These are phyloP conservation scores for Tympanoctomys barrerae DNA, from an alignment of 2,797 vertebrate genomes.

Conservation along the genomic window DNA sequence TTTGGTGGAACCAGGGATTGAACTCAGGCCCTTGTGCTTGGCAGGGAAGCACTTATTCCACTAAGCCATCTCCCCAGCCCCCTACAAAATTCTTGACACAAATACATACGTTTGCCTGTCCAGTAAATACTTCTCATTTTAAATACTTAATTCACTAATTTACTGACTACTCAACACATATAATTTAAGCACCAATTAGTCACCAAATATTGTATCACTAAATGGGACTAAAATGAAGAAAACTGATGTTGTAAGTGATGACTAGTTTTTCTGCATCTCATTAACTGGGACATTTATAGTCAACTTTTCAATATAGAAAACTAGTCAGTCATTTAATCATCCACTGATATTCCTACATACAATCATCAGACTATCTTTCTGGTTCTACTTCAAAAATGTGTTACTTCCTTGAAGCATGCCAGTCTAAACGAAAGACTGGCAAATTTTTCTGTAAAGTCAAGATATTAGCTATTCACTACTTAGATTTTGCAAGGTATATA, in stretches of 20 bases:
- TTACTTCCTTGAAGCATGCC: neutral
- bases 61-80: too few relatives aligned
- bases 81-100: neutral
- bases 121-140: slow-evolving; percentile 32
- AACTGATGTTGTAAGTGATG: slow-evolving; percentile 28
- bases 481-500: neutral
- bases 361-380: neutral
- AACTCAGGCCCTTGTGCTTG: too few relatives aligned
- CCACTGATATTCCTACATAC: neutral
- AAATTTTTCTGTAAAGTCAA: neutral
- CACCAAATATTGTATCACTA: neutral
- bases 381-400: slow-evolving; percentile 19
- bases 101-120: neutral
- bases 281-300: neutral
- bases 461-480: slow-evolving; percentile 20
- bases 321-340: neutral
- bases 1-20: too few relatives aligned
- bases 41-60: too few relatives aligned
- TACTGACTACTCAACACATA: slow-evolving; percentile 36
- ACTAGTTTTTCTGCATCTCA: slow-evolving; percentile 39
- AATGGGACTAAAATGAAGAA: slow-evolving; percentile 34
- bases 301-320: slow-evolving; percentile 60
- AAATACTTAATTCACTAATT: slow-evolving; percentile 27
- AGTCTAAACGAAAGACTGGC: neutral
- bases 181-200: slow-evolving; percentile 27